Conservation (phyloP, 2,888 invertebrate genomes). For the Drosophila paramelanica region DNA sequence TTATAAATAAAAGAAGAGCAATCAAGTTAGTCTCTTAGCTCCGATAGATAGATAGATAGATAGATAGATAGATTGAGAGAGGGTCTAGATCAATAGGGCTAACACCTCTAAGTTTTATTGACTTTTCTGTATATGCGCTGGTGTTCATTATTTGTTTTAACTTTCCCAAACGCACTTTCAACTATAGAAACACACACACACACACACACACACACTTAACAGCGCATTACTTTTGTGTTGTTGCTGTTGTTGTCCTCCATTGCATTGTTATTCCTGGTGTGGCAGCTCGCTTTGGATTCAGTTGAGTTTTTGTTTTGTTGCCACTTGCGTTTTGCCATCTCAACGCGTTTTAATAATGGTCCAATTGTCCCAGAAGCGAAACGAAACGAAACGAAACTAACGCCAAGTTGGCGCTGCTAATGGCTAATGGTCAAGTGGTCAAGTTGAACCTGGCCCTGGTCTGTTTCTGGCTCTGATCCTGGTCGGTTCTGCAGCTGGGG, state of each 20-base stretch:
- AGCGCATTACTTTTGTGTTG: slow-evolving; percentile 39
- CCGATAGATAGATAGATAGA: no score
- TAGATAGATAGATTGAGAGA: background rate
- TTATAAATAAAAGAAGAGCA: background rate
- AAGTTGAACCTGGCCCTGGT: slow-evolving; percentile 49
- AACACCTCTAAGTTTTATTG: slow-evolving; percentile 4
- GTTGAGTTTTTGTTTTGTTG: slow-evolving; percentile 45
- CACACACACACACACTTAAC: slow-evolving; percentile 29
- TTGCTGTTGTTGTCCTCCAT: slow-evolving; percentile 8
- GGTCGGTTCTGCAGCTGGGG: slow-evolving; percentile 10
- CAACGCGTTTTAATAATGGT: slow-evolving; percentile 81
- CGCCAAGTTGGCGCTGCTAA: slow-evolving; percentile 41
- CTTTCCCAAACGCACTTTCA: slow-evolving; percentile 15
- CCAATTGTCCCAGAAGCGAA: slow-evolving; percentile 77
- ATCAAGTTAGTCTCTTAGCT: background rate
- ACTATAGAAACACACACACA: slow-evolving; percentile 4
- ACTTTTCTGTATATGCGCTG: slow-evolving; percentile 9
- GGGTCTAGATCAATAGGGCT: slow-evolving; percentile 1
- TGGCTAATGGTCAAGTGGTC: slow-evolving; percentile 74
- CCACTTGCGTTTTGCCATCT: slow-evolving; percentile 76
- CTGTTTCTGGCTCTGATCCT: background rate
- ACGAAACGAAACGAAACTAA: slow-evolving; percentile 33
- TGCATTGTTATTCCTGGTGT: slow-evolving; percentile 46
- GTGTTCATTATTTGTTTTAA: slow-evolving; percentile 20
- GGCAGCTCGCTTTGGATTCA: slow-evolving; percentile 29